Conservation (phyloP, 2,797 vertebrate genomes). For the Liasis olivaceus region DNA sequence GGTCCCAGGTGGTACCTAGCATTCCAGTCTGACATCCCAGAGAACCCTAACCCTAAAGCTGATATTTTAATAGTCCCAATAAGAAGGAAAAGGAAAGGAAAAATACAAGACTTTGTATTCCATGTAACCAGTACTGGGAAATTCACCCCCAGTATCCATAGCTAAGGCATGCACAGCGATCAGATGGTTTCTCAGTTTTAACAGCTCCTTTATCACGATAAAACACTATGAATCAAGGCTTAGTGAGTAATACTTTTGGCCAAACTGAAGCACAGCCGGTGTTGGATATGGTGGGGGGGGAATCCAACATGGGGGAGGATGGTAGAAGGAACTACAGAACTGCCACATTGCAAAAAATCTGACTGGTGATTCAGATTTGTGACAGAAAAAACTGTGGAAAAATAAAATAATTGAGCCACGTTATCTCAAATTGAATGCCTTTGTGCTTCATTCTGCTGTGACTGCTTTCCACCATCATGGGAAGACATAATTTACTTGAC, state of each 20-base stretch:
- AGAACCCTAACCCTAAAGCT: background rate
- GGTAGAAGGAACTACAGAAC: background rate
- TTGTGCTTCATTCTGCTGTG: background rate
- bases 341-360: background rate
- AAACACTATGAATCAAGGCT: background rate
- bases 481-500: background rate
- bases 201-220: background rate
- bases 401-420: background rate
- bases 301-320: background rate
- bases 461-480: background rate
- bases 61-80: background rate
- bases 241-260: background rate
- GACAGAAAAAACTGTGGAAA: background rate
- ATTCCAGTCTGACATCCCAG: background rate
- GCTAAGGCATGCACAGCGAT: background rate
- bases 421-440: background rate
- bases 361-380: background rate
- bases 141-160: background rate
- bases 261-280: background rate
- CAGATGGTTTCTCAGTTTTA: background rate
- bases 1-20: background rate
- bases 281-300: background rate
- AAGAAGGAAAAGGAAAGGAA: background rate
- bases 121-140: background rate
- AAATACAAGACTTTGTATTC: background rate